Conservation (phyloP, 2,888 invertebrate genomes). For the Melitaea athalia region DNA sequence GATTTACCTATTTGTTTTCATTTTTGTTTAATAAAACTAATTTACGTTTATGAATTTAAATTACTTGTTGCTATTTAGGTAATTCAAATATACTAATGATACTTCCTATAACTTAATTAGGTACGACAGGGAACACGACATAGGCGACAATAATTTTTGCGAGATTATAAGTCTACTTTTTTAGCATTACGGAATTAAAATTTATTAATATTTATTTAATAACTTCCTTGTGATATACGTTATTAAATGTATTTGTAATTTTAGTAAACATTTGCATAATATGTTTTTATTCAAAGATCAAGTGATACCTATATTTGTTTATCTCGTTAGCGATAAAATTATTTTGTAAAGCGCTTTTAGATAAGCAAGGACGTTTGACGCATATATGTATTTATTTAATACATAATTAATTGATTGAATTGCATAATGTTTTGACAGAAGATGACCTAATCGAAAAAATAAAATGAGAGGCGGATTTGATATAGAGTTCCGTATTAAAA, state of each 20-base stretch:
- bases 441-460: background rate
- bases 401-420: background rate
- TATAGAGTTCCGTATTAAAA: no score
- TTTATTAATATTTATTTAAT: no score
- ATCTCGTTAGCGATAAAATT: slow-evolving; percentile 1
- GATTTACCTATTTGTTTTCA: no score
- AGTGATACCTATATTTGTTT: background rate
- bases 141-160: no score
- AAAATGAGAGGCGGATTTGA: background rate
- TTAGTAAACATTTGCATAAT: background rate
- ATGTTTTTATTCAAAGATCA: background rate
- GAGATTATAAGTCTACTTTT: no score
- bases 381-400: background rate
- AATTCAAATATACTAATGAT: background rate
- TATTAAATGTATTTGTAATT: no score
- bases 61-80: no score
- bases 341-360: slow-evolving; percentile 3
- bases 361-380: slow-evolving; percentile 4
- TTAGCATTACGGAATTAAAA: no score
- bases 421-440: background rate
- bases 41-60: background rate
- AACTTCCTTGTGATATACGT: no score
- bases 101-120: background rate
- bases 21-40: background rate
- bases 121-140: no score